These are phyloP conservation scores for Hemiprocne comata DNA, from an alignment of 2,113 vertebrate species.

Conservation along the genomic window DNA sequence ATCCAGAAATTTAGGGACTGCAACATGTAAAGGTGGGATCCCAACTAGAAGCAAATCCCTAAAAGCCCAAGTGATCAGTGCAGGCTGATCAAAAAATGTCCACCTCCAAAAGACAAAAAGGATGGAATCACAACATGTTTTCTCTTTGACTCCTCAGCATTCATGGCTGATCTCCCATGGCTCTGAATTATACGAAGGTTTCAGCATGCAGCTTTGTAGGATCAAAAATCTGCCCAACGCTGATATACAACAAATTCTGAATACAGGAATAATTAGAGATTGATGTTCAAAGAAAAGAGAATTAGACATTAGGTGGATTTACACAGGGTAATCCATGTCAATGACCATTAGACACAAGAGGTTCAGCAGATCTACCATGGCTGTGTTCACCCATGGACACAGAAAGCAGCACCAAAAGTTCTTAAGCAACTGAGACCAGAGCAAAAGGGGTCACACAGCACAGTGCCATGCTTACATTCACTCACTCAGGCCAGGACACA, in stretches of 20 bases:
- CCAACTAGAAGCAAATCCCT: background rate
- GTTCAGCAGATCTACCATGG: background rate
- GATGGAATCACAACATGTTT: background rate
- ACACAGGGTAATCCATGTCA: background rate
- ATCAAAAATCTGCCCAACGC: background rate
- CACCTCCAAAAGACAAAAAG: background rate
- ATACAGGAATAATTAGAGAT: background rate
- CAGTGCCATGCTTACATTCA: background rate
- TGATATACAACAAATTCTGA: background rate
- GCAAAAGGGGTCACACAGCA: background rate
- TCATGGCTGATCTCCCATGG: background rate
- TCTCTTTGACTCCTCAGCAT: background rate
- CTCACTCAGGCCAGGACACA: background rate
- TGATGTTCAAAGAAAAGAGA: background rate
- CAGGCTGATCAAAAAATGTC: background rate
- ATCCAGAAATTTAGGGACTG: background rate
- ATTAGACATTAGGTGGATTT: background rate
- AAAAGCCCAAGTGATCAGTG: background rate
- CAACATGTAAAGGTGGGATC: background rate
- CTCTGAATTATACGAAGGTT: background rate
- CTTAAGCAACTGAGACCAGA: background rate
- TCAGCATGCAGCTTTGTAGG: background rate
- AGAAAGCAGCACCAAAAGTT: background rate
- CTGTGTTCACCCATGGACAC: rapidly evolving
- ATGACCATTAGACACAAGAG: background rate